A percentile compares a stretch with the other conserved stretches of the same genome.
phyloP scores from a whole-genome alignment of 1,140 invertebrate species.

The Acromyrmex charruanus region DNA sequence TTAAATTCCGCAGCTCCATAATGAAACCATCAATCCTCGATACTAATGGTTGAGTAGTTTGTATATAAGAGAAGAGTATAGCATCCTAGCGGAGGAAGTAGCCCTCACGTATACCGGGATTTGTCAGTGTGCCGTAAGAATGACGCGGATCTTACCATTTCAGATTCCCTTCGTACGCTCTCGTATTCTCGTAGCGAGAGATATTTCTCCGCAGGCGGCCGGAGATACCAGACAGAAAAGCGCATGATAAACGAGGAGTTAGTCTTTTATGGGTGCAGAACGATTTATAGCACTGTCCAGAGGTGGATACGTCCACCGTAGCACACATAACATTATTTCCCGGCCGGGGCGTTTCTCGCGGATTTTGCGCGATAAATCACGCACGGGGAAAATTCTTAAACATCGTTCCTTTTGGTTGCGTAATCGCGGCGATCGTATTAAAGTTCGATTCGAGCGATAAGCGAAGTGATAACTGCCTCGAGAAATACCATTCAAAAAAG shows the following conservation, averaged over 20 bases:
- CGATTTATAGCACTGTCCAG: conserved; percentile 66
- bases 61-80: conserved; percentile 14
- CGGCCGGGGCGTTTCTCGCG: conserved; percentile 37
- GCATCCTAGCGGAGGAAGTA: neutral
- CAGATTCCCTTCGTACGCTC: conserved; percentile 39
- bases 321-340: conserved; percentile 47
- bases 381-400: conserved; percentile 31
- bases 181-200: conserved; percentile 35
- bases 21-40: conserved; percentile 32
- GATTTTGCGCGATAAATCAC: conserved; percentile 49
- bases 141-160: conserved; percentile 53
- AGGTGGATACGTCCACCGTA: conserved; percentile 52
- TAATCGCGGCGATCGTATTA: conserved; percentile 34
- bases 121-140: conserved; percentile 53
- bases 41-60: conserved; percentile 13
- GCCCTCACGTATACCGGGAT: neutral
- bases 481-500: neutral
- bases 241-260: conserved; percentile 71
- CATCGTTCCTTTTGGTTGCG: neutral
- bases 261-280: conserved; percentile 66
- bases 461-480: neutral
- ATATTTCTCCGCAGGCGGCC: conserved; percentile 41
- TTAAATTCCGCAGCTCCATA: neutral
- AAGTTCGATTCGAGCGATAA: neutral
- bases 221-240: conserved; percentile 43